Evolutionary conservation across 2,113 vertebrate species (phyloP).

Genomic region (Pseudonaja textilis): DNA sequence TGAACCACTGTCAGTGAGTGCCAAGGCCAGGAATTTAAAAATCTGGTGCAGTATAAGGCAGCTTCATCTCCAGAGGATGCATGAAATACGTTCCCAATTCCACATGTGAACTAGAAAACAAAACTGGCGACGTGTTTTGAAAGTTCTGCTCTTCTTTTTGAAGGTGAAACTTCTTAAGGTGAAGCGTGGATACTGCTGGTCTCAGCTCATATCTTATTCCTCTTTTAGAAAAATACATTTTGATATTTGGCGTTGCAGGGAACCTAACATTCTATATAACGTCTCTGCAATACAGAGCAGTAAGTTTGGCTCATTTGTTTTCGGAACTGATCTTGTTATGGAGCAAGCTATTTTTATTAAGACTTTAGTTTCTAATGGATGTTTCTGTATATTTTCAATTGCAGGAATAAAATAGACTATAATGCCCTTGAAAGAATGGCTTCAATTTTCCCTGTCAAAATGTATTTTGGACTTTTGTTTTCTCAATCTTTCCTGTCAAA

Average conservation of each 20-base stretch:
- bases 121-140: background rate
- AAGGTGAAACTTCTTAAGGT: slow-evolving; percentile 8
- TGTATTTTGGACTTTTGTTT: background rate
- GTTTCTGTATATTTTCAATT: background rate
- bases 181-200: slow-evolving; percentile 28
- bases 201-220: slow-evolving; percentile 33
- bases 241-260: slow-evolving; percentile 33
- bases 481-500: background rate
- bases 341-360: slow-evolving; percentile 35
- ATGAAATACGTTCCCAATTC: background rate
- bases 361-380: slow-evolving; percentile 1
- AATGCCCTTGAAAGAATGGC: slow-evolving; percentile 18
- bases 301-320: slow-evolving; percentile 32
- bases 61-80: background rate
- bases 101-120: background rate
- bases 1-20: background rate
- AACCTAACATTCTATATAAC: background rate
- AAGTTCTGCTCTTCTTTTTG: slow-evolving; percentile 21
- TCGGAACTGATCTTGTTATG: slow-evolving; percentile 13
- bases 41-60: background rate
- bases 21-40: background rate
- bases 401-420: slow-evolving; percentile 18
- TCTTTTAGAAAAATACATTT: slow-evolving; percentile 29
- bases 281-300: background rate
- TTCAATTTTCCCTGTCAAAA: slow-evolving; percentile 19